These are phyloP conservation scores for Epinotia nisella DNA, from an alignment of 2,888 invertebrate species.

Conservation along the genomic window DNA sequence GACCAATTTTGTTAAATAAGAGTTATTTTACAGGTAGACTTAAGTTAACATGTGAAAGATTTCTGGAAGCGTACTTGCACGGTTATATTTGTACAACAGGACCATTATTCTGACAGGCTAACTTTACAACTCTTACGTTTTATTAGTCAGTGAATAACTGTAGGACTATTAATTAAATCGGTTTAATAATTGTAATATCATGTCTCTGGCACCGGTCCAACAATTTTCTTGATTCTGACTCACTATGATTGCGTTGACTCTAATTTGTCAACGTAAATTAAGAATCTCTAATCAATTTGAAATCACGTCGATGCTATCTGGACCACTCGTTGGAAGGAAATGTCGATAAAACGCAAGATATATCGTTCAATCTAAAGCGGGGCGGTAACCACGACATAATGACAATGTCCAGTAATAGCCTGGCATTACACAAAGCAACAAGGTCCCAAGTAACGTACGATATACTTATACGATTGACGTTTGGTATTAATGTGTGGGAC, in stretches of 20 bases:
- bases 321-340: slow-evolving; percentile 27
- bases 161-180: not conserved
- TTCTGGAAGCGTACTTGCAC: too few relatives aligned
- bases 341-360: slow-evolving; percentile 44
- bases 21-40: too few relatives aligned
- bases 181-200: not conserved
- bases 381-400: slow-evolving; percentile 41
- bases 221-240: slow-evolving; percentile 18
- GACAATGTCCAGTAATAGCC: slow-evolving; percentile 43
- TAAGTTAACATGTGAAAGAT: too few relatives aligned
- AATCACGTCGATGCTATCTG: slow-evolving; percentile 28
- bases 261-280: slow-evolving; percentile 39
- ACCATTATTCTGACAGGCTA: not conserved
- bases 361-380: slow-evolving; percentile 43
- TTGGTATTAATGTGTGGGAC: slow-evolving; percentile 10
- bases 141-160: not conserved
- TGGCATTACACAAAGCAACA: slow-evolving; percentile 2
- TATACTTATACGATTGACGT: not conserved
- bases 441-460: slow-evolving; percentile 26
- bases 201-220: not conserved
- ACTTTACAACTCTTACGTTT: not conserved
- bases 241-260: slow-evolving; percentile 22
- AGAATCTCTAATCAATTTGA: slow-evolving; percentile 37
- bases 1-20: too few relatives aligned
- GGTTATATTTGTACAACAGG: not conserved